phyloP scores from a whole-genome alignment of 2,888 invertebrate species.

The Xestia sexstrigata region DNA sequence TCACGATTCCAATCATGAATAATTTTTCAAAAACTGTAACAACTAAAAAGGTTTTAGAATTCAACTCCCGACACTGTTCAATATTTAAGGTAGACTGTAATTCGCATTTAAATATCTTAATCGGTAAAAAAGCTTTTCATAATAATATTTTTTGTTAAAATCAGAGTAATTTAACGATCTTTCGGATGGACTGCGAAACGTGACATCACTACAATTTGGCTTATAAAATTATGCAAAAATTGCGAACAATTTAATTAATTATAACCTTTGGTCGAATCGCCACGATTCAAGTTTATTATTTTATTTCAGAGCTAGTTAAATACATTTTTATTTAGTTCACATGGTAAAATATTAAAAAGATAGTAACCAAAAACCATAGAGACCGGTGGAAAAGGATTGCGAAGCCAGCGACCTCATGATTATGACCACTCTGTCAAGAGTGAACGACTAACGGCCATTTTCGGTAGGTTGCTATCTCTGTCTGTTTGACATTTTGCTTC shows the following conservation, averaged over 20 bases:
- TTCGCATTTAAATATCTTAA: background rate
- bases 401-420: too few relatives aligned
- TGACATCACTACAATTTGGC: conserved; percentile 2
- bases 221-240: background rate
- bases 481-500: too few relatives aligned
- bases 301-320: background rate
- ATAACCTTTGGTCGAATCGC: background rate
- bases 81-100: background rate
- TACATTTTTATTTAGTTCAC: background rate
- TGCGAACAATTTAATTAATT: background rate
- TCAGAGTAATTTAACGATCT: background rate
- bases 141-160: background rate
- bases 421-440: too few relatives aligned
- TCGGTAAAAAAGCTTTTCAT: background rate
- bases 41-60: too few relatives aligned
- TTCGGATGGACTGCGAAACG: background rate
- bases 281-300: too few relatives aligned
- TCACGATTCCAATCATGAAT: background rate
- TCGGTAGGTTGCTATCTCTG: too few relatives aligned
- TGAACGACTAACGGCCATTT: too few relatives aligned
- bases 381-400: too few relatives aligned
- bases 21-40: background rate
- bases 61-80: background rate
- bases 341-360: too few relatives aligned
- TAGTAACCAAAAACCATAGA: too few relatives aligned